Evolutionary conservation across 1,140 invertebrate species (phyloP).

Genomic region (Phthorimaea operculella): DNA sequence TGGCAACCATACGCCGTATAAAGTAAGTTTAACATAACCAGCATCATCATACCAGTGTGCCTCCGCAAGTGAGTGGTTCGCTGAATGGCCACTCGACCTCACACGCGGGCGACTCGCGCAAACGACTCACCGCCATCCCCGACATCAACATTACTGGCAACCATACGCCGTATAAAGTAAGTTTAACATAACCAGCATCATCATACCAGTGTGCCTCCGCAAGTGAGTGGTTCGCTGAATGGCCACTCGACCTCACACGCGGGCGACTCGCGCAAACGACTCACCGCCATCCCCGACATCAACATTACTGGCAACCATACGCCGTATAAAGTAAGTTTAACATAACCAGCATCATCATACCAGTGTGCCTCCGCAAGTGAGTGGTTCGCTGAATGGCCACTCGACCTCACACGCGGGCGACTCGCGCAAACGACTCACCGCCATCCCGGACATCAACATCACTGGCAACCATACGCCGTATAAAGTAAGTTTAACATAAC

Average conservation of each 20-base stretch:
- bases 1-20: slow-evolving; percentile 75
- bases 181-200: background rate
- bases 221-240: slow-evolving; percentile 59
- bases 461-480: slow-evolving; percentile 74
- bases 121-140: slow-evolving; percentile 73
- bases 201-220: no score
- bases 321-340: slow-evolving; percentile 69
- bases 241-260: slow-evolving; percentile 63
- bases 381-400: slow-evolving; percentile 64
- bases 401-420: slow-evolving; percentile 58
- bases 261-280: no score
- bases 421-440: slow-evolving; percentile 70
- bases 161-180: slow-evolving; percentile 75
- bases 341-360: slow-evolving; percentile 6
- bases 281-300: slow-evolving; percentile 73
- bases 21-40: slow-evolving; percentile 43
- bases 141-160: slow-evolving; percentile 70
- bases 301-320: slow-evolving; percentile 70
- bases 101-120: no score
- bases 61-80: slow-evolving; percentile 46
- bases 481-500: slow-evolving; percentile 49
- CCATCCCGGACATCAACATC: slow-evolving; percentile 70
- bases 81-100: slow-evolving; percentile 67
- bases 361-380: slow-evolving; percentile 56
- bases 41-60: no score